Base-by-base conservation (phyloP, 2,113 vertebrate genomes). In the Urocynchramus pylzowi region DNA sequence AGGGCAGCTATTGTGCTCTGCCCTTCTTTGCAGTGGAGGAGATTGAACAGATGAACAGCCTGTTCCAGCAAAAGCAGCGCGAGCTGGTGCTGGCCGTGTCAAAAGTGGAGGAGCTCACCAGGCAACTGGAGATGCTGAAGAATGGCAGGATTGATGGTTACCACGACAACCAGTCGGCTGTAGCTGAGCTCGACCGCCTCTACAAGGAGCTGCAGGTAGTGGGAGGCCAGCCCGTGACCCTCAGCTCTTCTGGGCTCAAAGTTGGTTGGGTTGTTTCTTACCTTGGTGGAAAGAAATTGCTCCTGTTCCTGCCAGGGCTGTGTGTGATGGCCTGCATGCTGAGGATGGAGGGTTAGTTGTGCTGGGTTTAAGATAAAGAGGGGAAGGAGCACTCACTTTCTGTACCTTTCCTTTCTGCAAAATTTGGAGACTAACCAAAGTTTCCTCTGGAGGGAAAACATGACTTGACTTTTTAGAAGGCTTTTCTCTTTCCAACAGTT, bases 31-130 rank as follows among this genome's bases (percentile, higher is more conserved):
- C 95, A 99, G 99, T 99, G 97, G 99, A 99, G 87, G 99, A 99
- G 96, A 99, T 99, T 39, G 99, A 99, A 75, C 99, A 99, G 98
- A 99, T 99, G 99, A 99, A 99, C 97, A 99, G 98, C 90, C 95
- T 99, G 95, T 99, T 99, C 98, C 99, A 99, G 98, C 99, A 99
- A 89, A 99, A 99, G 96, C 99, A 99, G 97, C 98, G 98, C 77
- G 99, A 99, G 96, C 96, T 99, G 41, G 98, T 99, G 63, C 97
- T 99, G 97, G 99, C 99, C 1, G 98, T 98, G 39, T 98, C 99
- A 12, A 99, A 99, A 93, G 99, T 99, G 10, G 99, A 99, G 78
- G 99, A 99, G 31, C 98, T 99, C 56, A 99, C 98, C 64, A 98
- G 99, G 69, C 99, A 99, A 97, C 98, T 99, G 80, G 99, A 99